These are phyloP conservation scores for Tamandua tetradactyla DNA, from an alignment of 2,797 vertebrate species.

Conservation along the genomic window DNA sequence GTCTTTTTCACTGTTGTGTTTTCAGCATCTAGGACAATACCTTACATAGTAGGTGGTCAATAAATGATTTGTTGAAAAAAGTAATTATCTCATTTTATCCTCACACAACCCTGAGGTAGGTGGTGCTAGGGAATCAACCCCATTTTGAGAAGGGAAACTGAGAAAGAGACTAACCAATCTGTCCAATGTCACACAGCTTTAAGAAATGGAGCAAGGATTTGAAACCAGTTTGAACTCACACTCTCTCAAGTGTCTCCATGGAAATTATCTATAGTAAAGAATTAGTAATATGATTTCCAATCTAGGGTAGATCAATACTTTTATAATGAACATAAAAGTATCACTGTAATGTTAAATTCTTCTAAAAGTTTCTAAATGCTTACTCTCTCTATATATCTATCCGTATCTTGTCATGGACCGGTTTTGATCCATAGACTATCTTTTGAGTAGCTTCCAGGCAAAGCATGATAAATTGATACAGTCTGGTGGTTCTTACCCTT, in stretches of 20 bases:
- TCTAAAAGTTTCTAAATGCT: slow-evolving; percentile 18
- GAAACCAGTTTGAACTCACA: slow-evolving; percentile 30
- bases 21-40: not conserved
- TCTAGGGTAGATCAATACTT: not conserved
- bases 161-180: slow-evolving; percentile 1
- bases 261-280: not conserved
- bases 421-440: not conserved
- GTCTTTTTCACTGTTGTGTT: not conserved
- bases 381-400: slow-evolving; percentile 14
- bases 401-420: not conserved
- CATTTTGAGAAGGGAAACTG: not conserved
- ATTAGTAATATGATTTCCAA: not conserved
- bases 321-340: not conserved
- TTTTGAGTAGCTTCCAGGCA: not conserved
- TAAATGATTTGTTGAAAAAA: not conserved
- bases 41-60: not conserved
- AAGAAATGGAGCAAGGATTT: not conserved
- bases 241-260: not conserved
- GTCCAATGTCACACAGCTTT: not conserved
- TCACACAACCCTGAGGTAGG: not conserved
- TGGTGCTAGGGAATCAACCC: not conserved
- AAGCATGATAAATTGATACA: not conserved
- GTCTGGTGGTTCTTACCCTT: not conserved
- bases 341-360: not conserved
- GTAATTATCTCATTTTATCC: slow-evolving; percentile 33